A percentile compares a stretch with the other conserved stretches of the same genome.
phyloP scores from a whole-genome alignment of 2,888 invertebrate genomes.

The Crepidodera aurea region DNA sequence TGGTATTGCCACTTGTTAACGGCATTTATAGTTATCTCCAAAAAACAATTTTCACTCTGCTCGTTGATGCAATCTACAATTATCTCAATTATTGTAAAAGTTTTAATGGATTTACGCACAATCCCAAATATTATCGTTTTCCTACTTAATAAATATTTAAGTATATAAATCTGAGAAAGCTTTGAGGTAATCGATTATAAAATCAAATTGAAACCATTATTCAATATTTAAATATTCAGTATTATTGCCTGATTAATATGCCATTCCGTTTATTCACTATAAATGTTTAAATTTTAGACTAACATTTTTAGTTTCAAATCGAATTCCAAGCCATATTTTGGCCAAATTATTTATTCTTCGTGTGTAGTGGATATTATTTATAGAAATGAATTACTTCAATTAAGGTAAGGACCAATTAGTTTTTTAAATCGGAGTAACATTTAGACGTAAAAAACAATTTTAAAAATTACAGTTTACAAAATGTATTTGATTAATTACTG shows the following conservation, averaged over 20 bases:
- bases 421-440: too few species aligned
- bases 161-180: background rate
- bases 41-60: too few species aligned
- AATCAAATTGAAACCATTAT: constrained; percentile 1
- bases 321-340: background rate
- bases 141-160: too few species aligned
- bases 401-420: too few species aligned
- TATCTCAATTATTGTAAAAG: background rate
- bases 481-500: too few species aligned
- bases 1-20: too few species aligned
- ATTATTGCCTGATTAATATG: background rate
- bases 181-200: background rate
- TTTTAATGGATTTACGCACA: background rate
- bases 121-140: too few species aligned
- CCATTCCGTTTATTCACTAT: background rate
- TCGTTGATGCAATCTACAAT: background rate
- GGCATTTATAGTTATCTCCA: too few species aligned
- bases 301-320: background rate
- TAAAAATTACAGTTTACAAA: too few species aligned
- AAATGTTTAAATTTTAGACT: background rate
- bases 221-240: background rate
- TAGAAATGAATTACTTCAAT: too few species aligned
- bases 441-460: too few species aligned
- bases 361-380: too few species aligned
- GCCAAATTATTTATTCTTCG: background rate